Conservation (phyloP, 1,140 invertebrate genomes). For the Macrotrachela quadricornifera region DNA sequence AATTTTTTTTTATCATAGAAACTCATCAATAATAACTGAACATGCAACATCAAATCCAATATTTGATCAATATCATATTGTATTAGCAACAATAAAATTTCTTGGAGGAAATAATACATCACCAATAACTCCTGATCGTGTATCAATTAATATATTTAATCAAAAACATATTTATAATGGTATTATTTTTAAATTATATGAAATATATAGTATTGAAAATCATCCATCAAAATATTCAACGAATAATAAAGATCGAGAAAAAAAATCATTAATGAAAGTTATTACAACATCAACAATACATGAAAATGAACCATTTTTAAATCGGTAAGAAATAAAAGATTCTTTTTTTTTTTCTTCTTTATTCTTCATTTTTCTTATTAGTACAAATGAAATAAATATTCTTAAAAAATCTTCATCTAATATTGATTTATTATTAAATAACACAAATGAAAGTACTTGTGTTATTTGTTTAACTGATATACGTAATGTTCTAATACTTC, state of each 20-base stretch:
- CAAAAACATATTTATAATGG: slow-evolving; percentile 96
- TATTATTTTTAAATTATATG: slow-evolving; percentile 81
- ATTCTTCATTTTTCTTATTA: background rate
- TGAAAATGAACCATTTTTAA: background rate
- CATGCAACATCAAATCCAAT: too few species aligned
- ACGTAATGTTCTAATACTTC: slow-evolving; percentile 84
- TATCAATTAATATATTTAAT: slow-evolving; percentile 39
- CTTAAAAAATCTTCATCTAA: background rate
- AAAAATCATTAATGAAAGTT: too few species aligned
- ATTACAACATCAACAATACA: background rate
- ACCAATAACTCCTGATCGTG: too few species aligned
- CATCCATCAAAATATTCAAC: slow-evolving; percentile 34
- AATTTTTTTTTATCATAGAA: too few species aligned
- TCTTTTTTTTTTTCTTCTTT: too few species aligned
- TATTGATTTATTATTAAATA: background rate
- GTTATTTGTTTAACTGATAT: slow-evolving; percentile 97
- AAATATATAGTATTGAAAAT: slow-evolving; percentile 99
- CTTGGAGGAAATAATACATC: too few species aligned
- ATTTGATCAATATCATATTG: too few species aligned
- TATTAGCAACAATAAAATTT: too few species aligned
- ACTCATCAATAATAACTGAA: too few species aligned
- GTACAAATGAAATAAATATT: background rate
- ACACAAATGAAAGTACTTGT: slow-evolving; percentile 34
- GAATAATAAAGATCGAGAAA: background rate
- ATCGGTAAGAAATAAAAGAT: too few species aligned